Evolutionary conservation across 2,888 invertebrate species (phyloP).

Genomic region (Drosophila longiperda): DNA sequence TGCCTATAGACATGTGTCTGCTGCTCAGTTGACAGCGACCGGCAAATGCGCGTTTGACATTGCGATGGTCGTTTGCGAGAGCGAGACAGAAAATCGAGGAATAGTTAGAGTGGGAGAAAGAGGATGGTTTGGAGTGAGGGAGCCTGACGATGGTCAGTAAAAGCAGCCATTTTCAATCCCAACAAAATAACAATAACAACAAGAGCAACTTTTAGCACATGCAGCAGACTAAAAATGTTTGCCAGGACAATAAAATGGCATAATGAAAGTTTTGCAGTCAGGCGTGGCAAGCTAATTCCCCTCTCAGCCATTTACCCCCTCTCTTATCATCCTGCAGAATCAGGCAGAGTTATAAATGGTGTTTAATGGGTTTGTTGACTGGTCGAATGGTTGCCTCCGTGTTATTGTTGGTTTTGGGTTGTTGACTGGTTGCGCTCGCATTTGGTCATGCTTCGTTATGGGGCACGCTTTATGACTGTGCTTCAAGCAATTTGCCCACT

Average conservation of each 20-base stretch:
- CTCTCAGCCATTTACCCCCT: background rate
- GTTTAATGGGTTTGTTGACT: slow-evolving; percentile 80
- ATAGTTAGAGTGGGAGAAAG: background rate
- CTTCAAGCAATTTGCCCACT: slow-evolving; percentile 45
- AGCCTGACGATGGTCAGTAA: slow-evolving; percentile 40
- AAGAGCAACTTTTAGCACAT: slow-evolving; percentile 32
- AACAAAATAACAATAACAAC: slow-evolving; percentile 21
- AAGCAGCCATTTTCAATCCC: slow-evolving; percentile 60
- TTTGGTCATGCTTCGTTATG: slow-evolving; percentile 38
- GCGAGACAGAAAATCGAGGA: background rate
- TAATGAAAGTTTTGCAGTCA: slow-evolving; percentile 70
- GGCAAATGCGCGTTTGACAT: slow-evolving; percentile 65
- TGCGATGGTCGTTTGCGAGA: slow-evolving; percentile 44
- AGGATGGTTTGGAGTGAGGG: background rate
- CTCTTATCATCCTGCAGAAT: slow-evolving; percentile 8
- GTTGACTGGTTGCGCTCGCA: slow-evolving; percentile 1
- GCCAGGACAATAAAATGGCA: slow-evolving; percentile 75
- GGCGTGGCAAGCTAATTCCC: background rate
- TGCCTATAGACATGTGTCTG: slow-evolving; percentile 6
- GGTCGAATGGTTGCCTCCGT: slow-evolving; percentile 27
- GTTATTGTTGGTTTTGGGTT: background rate
- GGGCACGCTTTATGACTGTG: slow-evolving; percentile 36
- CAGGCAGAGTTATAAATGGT: slow-evolving; percentile 65
- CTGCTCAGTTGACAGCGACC: slow-evolving; percentile 36
- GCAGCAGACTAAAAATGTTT: slow-evolving; percentile 62